Base-by-base conservation (phyloP, 1,140 invertebrate genomes). In the Limonius californicus region DNA sequence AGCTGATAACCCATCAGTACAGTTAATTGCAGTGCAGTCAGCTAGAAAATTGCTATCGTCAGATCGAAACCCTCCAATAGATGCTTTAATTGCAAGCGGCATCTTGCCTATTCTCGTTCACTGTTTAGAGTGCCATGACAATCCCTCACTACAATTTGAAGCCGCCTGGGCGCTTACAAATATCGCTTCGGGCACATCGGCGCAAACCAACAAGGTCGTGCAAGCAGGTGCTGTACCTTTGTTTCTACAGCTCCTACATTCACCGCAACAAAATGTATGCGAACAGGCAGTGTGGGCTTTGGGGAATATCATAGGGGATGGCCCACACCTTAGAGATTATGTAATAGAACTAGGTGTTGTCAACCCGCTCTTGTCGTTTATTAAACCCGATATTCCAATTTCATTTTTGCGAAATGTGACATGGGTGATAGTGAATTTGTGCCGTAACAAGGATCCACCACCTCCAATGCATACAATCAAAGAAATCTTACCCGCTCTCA, bases 261-360 rank as follows among this genome's bases (percentile, higher is more conserved):
- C 96, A 23, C 87, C 87, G 54, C 94, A 97, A 79, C 93, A 95
- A 72, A 99, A 97, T 82, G 97, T 99, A 11, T 98, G 96, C 76
- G 97, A 99, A 81, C 97, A 99, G 79, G 94, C 97, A 43, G 96
- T 99, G 0, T 99, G 97, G 97, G 97, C 97, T 21, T 82, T 99
- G 74, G 96, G 73, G 35, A 95, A 95, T 79, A 94, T 95, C 64
- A 94, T 94, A 75, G 94, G 95, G 70, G 95, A 98, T 79, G 95
- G 95, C 7, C 92, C 95, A 19, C 77, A 83, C 65, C 82, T 96
- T 61, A 85, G 95, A 72, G 95, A 98, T 78, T 94, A 90, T 78
- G 94, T 96, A 57, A 95, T 98, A 64, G 86, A 89, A 68, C 81
- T 94, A 69, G 95, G 94, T 68, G 89, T 97, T 56, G 91, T 97